Conservation (phyloP, 2,888 invertebrate species). For the Proisotoma minuta region DNA sequence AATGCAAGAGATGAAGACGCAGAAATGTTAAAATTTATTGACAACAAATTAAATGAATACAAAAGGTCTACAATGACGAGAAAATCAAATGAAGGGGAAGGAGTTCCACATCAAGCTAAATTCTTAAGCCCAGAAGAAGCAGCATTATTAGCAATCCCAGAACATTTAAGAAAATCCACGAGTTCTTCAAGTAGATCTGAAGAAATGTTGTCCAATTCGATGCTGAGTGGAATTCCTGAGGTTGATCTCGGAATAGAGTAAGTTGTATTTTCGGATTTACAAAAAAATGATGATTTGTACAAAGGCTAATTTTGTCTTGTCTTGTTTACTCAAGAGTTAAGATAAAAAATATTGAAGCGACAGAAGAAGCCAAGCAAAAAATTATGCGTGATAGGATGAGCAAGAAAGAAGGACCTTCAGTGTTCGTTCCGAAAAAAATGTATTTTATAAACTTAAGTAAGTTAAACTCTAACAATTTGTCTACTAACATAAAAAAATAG, state of each 20-base stretch:
- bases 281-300: not conserved
- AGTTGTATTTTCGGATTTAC: slow-evolving; percentile 47
- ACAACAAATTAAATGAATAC: slow-evolving; percentile 64
- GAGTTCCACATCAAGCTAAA: slow-evolving; percentile 48
- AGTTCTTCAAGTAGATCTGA: slow-evolving; percentile 78
- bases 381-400: slow-evolving; percentile 81
- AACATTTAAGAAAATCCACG: slow-evolving; percentile 72
- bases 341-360: slow-evolving; percentile 97
- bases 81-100: slow-evolving; percentile 49
- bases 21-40: slow-evolving; percentile 88
- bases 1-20: slow-evolving; percentile 97
- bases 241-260: slow-evolving; percentile 97
- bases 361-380: slow-evolving; percentile 94
- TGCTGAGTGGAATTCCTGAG: slow-evolving; percentile 99
- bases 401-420: slow-evolving; percentile 87
- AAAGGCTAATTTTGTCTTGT: not conserved
- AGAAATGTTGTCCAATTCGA: slow-evolving; percentile 99
- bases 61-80: slow-evolving; percentile 51
- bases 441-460: too few relatives aligned
- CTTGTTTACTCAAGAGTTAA: slow-evolving; percentile 65
- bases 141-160: slow-evolving; percentile 80
- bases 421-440: slow-evolving; percentile 96
- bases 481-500: too few relatives aligned
- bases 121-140: slow-evolving; percentile 86
- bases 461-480: too few relatives aligned